Base-by-base conservation (phyloP, 2,888 invertebrate species). In the Lomographa bimaculata region DNA sequence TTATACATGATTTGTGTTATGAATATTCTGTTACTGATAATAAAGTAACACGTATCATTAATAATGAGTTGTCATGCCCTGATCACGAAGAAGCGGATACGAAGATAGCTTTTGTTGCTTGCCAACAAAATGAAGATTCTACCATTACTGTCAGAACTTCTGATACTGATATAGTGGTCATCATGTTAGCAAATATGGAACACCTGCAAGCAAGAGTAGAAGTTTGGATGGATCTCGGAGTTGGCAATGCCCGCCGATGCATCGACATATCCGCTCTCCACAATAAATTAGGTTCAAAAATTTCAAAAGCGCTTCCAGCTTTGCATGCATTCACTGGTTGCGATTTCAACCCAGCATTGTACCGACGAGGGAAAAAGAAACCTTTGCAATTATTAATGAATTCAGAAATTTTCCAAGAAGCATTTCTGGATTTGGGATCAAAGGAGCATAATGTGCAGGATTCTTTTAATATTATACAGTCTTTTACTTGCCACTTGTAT, bases 311-410 rank as follows among this genome's bases (percentile, higher is more conserved):
- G 21, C 24, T 68, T 39, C 61, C 66, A 16, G 49, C 43, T 16
- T 60, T 64, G 21, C 66, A 71, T 29, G 67, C 69, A 17, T 5
- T 45, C 5, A 65, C 60, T 4, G 65, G 64, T 9, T 65, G 65
- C 17, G 27, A 43, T 32, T 43, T 16, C 7, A 43, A 36, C 7
- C 43, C 37, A 16, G 43, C 43, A 25, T 43, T 43, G 3, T 43
- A 26, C 10, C 19, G 27, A 26, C 11, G 8, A 32, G 30, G 37
- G 3, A 43, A 43, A 26, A 25, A 25, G 14, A 42, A 7, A 14
- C 42, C 42, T 25, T 32, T 36, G 18, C 3, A 3, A 6, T 5
- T 18, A 6, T 6, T 18, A 6, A 18, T 5, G 6, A 18, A 18
- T 18, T 18, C 18, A 27, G n/a, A n/a, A n/a, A 20, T 25, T 26